phyloP scores from a whole-genome alignment of 2,797 vertebrate species.

The Anguilla anguilla region DNA sequence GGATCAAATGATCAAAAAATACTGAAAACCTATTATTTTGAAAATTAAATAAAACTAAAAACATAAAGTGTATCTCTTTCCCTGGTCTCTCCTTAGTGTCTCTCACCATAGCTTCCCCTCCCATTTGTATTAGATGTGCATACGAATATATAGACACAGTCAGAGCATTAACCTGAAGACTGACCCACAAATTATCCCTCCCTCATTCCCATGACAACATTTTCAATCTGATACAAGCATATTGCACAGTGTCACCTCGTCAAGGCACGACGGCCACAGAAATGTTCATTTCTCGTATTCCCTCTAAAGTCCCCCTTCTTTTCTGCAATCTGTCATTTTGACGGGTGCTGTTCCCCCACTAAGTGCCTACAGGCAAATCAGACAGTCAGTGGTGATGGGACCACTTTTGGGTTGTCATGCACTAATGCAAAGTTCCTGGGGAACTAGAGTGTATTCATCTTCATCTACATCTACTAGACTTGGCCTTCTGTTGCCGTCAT shows the following conservation, averaged over 20 bases:
- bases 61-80: too few species aligned
- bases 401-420: slow-evolving; percentile 79
- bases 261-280: slow-evolving; percentile 37
- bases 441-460: slow-evolving; percentile 78
- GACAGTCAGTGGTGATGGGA: slow-evolving; percentile 78
- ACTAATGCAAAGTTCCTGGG: slow-evolving; percentile 78
- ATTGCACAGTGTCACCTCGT: slow-evolving; percentile 48
- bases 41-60: too few species aligned
- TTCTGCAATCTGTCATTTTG: slow-evolving; percentile 58
- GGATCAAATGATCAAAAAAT: too few species aligned
- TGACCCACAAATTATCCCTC: slow-evolving; percentile 17
- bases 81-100: too few species aligned
- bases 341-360: slow-evolving; percentile 75
- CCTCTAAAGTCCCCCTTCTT: slow-evolving; percentile 42
- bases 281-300: slow-evolving; percentile 58
- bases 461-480: slow-evolving; percentile 82
- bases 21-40: too few species aligned
- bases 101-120: not conserved
- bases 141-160: slow-evolving; percentile 1
- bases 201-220: slow-evolving; percentile 46
- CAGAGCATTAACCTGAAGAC: slow-evolving; percentile 30
- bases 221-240: slow-evolving; percentile 55
- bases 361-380: slow-evolving; percentile 77
- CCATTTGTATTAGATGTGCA: not conserved
- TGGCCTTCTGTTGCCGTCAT: slow-evolving; percentile 71